Percentiles rank a stretch among this genome's conserved stretches.
These are phyloP conservation scores for Pissodes strobi DNA, from an alignment of 1,140 invertebrate species.

Conservation along the genomic window DNA sequence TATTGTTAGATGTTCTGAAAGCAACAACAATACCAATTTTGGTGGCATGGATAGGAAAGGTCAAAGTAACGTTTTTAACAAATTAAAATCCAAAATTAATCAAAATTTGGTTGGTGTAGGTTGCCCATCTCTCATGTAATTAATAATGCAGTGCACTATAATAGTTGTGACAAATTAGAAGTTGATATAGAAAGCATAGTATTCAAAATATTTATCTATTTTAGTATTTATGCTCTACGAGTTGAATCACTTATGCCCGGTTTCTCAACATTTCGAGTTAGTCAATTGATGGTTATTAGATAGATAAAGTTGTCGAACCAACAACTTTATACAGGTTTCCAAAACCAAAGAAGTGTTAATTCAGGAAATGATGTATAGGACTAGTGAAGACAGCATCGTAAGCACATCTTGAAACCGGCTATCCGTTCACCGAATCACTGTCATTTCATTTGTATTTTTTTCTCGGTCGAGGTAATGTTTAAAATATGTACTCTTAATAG, in stretches of 20 bases:
- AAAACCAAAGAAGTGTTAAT: too few relatives aligned
- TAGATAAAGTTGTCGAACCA: too few relatives aligned
- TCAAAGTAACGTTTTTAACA: conserved; percentile 35
- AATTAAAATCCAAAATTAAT: conserved; percentile 24
- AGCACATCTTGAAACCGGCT: too few relatives aligned
- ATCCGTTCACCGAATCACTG: too few relatives aligned
- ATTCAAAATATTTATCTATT: conserved; percentile 16
- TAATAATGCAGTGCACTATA: conserved; percentile 7
- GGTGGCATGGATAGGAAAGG: conserved; percentile 27
- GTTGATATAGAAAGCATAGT: conserved; percentile 30
- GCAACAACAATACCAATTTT: conserved; percentile 28
- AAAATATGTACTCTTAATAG: too few relatives aligned
- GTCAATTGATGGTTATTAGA: too few relatives aligned
- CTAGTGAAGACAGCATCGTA: too few relatives aligned
- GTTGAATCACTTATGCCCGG: neutral
- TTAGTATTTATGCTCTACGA: conserved; percentile 15
- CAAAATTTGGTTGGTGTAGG: conserved; percentile 18
- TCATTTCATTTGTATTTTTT: too few relatives aligned
- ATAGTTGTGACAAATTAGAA: conserved; percentile 3
- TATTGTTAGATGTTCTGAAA: neutral
- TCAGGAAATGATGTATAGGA: too few relatives aligned
- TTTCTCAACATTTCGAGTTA: too few relatives aligned
- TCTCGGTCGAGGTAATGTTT: too few relatives aligned
- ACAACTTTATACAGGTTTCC: too few relatives aligned
- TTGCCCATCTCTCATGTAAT: conserved; percentile 12